A percentile compares a stretch with the other conserved stretches of the same genome.
Conservation (phyloP, 2,113 vertebrate species). For the Recurvirostra avosetta region DNA sequence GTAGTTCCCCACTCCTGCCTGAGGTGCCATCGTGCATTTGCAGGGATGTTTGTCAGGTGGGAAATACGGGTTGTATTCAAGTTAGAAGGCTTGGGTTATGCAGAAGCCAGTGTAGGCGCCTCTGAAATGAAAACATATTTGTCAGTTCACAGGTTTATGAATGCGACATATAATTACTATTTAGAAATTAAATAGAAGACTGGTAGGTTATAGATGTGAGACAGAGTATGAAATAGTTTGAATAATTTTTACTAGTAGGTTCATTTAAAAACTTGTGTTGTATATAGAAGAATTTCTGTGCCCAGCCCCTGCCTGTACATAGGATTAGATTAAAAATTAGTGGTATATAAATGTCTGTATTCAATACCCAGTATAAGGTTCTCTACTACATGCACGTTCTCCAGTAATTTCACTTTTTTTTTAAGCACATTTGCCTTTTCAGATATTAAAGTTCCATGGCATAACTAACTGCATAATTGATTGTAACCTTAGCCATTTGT, state of each 20-base stretch:
- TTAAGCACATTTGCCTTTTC: background rate
- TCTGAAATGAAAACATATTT: background rate
- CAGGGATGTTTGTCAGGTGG: background rate
- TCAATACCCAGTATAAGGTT: background rate
- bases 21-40: fast-evolving
- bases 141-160: background rate
- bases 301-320: background rate
- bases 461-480: background rate
- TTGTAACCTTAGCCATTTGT: background rate
- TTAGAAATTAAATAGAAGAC: background rate
- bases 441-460: background rate
- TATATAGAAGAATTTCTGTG: background rate
- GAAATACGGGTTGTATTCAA: background rate
- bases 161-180: background rate
- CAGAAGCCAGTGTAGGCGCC: background rate
- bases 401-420: background rate
- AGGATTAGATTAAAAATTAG: background rate
- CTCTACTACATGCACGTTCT: background rate
- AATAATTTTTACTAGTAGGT: background rate
- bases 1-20: background rate
- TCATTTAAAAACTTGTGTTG: background rate
- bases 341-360: background rate
- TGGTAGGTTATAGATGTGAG: background rate
- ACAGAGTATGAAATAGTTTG: background rate
- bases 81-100: background rate